These are phyloP conservation scores for Psilopsiagon aurifrons DNA, from an alignment of 2,113 vertebrate species.

Conservation along the genomic window DNA sequence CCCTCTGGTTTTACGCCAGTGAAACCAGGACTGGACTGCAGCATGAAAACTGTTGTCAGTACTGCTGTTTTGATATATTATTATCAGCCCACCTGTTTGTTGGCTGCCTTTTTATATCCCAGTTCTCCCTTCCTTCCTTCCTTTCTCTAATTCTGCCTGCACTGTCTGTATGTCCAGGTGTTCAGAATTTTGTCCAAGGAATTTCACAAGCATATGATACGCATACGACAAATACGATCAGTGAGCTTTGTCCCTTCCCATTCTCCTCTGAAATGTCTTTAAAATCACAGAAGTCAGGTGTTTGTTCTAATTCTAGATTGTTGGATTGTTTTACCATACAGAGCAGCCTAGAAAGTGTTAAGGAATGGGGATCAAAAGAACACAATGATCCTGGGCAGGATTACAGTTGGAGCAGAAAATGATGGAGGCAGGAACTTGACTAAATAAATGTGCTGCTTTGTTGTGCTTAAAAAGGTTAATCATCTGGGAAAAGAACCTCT, in stretches of 20 bases:
- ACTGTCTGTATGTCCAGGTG: not conserved
- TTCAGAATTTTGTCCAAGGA: not conserved
- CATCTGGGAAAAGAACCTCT: not conserved
- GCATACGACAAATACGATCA: not conserved
- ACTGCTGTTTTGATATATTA: not conserved
- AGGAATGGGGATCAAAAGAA: not conserved
- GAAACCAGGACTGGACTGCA: not conserved
- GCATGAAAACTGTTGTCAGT: not conserved
- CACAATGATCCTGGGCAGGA: not conserved
- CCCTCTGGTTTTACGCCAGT: not conserved
- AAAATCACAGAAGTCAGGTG: not conserved
- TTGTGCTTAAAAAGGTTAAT: not conserved
- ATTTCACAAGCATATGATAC: not conserved
- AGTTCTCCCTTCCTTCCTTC: not conserved
- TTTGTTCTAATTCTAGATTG: not conserved
- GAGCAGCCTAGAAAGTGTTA: not conserved
- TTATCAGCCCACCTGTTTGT: not conserved
- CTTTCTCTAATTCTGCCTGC: not conserved
- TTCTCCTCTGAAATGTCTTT: not conserved
- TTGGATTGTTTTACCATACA: not conserved
- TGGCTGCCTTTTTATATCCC: not conserved
- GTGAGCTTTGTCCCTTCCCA: not conserved
- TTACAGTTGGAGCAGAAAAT: not conserved
- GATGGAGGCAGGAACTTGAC: not conserved
- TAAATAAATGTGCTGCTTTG: not conserved